Evolutionary conservation across 2,888 invertebrate genomes (phyloP).

Genomic region (Eremobia ochroleuca): DNA sequence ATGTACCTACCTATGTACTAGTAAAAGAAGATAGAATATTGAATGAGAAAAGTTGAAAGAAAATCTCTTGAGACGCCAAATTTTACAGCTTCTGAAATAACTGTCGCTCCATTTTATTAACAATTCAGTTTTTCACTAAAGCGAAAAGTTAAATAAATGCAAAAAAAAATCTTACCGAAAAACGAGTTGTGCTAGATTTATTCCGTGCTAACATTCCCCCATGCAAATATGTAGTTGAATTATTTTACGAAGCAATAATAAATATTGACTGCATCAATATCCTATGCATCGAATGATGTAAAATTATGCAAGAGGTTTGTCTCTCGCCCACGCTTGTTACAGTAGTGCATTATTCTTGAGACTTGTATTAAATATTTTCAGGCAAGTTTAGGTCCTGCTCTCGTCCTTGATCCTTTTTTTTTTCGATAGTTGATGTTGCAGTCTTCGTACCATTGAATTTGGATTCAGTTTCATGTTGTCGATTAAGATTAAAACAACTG

Average conservation of each 20-base stretch:
- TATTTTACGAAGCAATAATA: constrained; percentile 33
- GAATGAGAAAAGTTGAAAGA: constrained; percentile 6
- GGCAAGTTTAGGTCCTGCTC: not conserved
- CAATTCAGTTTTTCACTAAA: not conserved
- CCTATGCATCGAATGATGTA: constrained; percentile 33
- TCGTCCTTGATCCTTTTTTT: too few relatives aligned
- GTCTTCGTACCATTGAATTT: not conserved
- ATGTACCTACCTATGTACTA: constrained; percentile 8
- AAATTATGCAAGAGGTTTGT: constrained; percentile 48
- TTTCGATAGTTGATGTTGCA: not conserved
- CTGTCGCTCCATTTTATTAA: not conserved
- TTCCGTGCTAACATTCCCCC: constrained; percentile 4
- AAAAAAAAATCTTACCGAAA: not conserved
- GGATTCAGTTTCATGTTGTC: not conserved
- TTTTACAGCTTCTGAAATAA: not conserved
- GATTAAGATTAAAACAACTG: constrained; percentile 37
- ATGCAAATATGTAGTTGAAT: constrained; percentile 34
- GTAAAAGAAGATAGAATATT: constrained; percentile 11
- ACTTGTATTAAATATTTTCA: constrained; percentile 15
- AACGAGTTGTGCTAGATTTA: not conserved
- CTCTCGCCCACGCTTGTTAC: constrained; percentile 35
- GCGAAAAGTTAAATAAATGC: not conserved
- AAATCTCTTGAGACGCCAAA: not conserved
- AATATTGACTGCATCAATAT: constrained; percentile 46
- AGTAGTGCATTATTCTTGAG: constrained; percentile 30